Conservation (phyloP, 2,113 vertebrate genomes). For the Lepisosteus oculatus region DNA sequence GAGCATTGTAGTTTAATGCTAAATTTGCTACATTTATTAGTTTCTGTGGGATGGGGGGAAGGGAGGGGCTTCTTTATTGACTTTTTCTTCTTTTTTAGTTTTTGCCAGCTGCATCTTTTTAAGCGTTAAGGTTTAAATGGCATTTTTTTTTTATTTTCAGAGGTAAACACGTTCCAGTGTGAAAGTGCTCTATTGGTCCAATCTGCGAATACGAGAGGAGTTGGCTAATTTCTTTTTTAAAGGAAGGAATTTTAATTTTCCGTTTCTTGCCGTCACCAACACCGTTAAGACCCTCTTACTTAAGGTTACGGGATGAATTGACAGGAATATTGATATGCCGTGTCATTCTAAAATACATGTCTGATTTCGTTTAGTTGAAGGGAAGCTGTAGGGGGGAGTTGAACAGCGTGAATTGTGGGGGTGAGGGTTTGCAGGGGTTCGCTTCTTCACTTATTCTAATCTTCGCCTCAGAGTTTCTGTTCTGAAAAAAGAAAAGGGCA, state of each 20-base stretch:
- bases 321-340: too few species aligned
- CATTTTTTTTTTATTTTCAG: constrained; percentile 10
- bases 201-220: neutral
- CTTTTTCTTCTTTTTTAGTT: neutral
- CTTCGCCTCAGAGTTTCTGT: neutral
- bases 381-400: neutral
- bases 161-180: neutral
- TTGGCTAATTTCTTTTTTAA: neutral
- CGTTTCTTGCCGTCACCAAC: neutral
- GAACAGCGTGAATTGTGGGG: neutral
- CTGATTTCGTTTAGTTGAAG: neutral
- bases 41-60: neutral
- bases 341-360: neutral
- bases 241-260: neutral
- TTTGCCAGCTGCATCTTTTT: neutral
- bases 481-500: too few species aligned
- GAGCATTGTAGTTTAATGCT: constrained; percentile 11
- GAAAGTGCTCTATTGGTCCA: neutral
- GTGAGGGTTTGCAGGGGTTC: neutral
- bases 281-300: neutral
- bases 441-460: neutral
- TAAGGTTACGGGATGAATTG: neutral
- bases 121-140: constrained; percentile 1
- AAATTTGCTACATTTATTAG: constrained; percentile 2
- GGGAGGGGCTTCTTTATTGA: neutral